Conservation (phyloP, 23 tunicate species). For the Pegea sp. region DNA sequence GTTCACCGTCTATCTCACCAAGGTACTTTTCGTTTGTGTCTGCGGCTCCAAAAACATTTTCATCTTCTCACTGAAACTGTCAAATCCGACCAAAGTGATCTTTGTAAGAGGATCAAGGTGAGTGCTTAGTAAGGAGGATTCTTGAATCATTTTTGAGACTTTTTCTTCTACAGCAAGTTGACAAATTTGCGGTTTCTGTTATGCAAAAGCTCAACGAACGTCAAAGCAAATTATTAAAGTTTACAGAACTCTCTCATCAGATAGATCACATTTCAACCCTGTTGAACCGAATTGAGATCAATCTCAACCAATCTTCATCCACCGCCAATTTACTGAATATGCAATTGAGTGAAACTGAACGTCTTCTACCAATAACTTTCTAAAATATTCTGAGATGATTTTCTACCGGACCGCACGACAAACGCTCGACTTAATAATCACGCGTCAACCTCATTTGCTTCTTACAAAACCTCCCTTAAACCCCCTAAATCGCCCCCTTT, state of each 20-base stretch:
- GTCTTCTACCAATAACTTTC: too few species aligned
- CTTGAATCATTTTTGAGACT: not conserved
- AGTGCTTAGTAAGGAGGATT: not conserved
- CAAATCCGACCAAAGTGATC: slow-evolving; percentile 20
- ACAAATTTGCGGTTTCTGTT: slow-evolving; percentile 17
- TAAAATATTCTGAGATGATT: too few species aligned
- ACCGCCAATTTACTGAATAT: slow-evolving; percentile 45
- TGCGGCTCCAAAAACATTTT: slow-evolving; percentile 42
- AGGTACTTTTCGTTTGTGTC: slow-evolving; percentile 28
- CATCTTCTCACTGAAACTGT: slow-evolving; percentile 42
- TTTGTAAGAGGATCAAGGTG: slow-evolving; percentile 22
- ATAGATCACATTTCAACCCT: slow-evolving; percentile 48
- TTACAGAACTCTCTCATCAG: slow-evolving; percentile 44
- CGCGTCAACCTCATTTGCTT: slow-evolving; percentile 3
- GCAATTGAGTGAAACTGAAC: slow-evolving; percentile 25
- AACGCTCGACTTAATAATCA: too few species aligned
- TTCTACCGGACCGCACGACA: too few species aligned
- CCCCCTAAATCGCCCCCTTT: not conserved
- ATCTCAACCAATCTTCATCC: slow-evolving; percentile 18
- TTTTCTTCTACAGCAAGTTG: slow-evolving; percentile 34
- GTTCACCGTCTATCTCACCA: slow-evolving; percentile 10
- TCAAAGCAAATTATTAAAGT: slow-evolving; percentile 52
- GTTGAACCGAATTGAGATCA: slow-evolving; percentile 30
- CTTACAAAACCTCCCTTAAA: too few species aligned
- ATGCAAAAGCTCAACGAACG: slow-evolving; percentile 54